Evolutionary conservation across 2,113 vertebrate species (phyloP).

Genomic region (Casuarius casuarius): DNA sequence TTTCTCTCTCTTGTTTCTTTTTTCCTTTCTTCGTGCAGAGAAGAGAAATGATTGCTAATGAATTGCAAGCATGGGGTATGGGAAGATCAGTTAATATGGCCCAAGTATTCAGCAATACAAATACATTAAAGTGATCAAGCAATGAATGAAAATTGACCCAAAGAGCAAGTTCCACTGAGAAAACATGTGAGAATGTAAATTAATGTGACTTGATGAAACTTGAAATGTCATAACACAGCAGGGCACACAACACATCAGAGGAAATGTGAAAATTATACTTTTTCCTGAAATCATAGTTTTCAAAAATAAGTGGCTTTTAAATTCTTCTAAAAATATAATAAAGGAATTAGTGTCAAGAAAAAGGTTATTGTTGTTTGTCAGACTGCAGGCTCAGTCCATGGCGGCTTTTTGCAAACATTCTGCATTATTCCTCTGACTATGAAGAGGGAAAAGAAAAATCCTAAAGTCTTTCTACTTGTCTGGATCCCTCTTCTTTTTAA

Average conservation of each 20-base stretch:
- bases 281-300: constrained; percentile 46
- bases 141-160: constrained; percentile 56
- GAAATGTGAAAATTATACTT: constrained; percentile 76
- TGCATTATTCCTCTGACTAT: constrained; percentile 7
- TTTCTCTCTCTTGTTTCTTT: not conserved
- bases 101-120: constrained; percentile 33
- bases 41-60: constrained; percentile 63
- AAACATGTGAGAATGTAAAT: constrained; percentile 46
- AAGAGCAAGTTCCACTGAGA: constrained; percentile 65
- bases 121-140: constrained; percentile 37
- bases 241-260: constrained; percentile 66
- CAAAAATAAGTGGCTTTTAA: constrained; percentile 63
- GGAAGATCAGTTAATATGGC: constrained; percentile 36
- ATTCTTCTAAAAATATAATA: constrained; percentile 67
- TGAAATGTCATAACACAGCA: constrained; percentile 73
- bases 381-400: not conserved
- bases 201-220: constrained; percentile 50
- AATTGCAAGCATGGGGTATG: constrained; percentile 47
- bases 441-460: not conserved
- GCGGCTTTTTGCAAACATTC: constrained; percentile 33
- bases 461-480: not conserved
- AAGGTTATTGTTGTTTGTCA: constrained; percentile 71
- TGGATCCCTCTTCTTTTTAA: not conserved
- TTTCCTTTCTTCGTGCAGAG: constrained; percentile 35
- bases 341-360: constrained; percentile 64